A percentile compares a stretch with the other conserved stretches of the same genome.
Conservation (phyloP, 1,140 invertebrate species). For the Dolichoris vasculosae region DNA sequence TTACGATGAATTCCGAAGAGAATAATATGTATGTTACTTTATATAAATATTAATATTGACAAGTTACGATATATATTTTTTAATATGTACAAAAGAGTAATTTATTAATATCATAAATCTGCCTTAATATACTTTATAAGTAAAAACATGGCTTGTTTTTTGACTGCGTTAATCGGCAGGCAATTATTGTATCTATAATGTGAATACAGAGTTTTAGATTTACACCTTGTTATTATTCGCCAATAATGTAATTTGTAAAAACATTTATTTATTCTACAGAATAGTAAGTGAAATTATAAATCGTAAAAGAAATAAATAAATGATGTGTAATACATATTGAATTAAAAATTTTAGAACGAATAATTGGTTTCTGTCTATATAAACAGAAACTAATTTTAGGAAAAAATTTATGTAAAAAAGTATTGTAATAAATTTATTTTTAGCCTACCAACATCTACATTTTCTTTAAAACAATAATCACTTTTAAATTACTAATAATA, state of each 20-base stretch:
- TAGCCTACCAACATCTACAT: not conserved
- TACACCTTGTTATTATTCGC: constrained; percentile 49
- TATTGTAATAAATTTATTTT: constrained; percentile 45
- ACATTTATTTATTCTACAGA: constrained; percentile 58
- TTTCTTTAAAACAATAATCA: not conserved
- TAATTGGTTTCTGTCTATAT: constrained; percentile 1
- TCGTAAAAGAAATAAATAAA: constrained; percentile 25
- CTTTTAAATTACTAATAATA: not conserved
- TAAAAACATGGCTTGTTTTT: constrained; percentile 47
- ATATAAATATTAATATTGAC: constrained; percentile 48
- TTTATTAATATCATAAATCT: constrained; percentile 49
- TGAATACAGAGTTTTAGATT: constrained; percentile 55
- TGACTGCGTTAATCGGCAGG: constrained; percentile 42
- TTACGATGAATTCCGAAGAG: constrained; percentile 11
- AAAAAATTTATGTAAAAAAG: constrained; percentile 40
- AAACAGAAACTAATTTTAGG: constrained; percentile 22
- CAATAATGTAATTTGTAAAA: constrained; percentile 55
- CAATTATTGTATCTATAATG: constrained; percentile 55
- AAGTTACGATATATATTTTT: constrained; percentile 48
- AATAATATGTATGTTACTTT: constrained; percentile 39
- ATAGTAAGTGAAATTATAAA: constrained; percentile 35
- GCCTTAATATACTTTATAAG: constrained; percentile 48
- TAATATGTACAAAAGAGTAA: constrained; percentile 52
- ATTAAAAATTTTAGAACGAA: constrained; percentile 37
- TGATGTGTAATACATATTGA: constrained; percentile 10